Conservation (phyloP, 1,140 invertebrate genomes). For the Dendroctonus valens region DNA sequence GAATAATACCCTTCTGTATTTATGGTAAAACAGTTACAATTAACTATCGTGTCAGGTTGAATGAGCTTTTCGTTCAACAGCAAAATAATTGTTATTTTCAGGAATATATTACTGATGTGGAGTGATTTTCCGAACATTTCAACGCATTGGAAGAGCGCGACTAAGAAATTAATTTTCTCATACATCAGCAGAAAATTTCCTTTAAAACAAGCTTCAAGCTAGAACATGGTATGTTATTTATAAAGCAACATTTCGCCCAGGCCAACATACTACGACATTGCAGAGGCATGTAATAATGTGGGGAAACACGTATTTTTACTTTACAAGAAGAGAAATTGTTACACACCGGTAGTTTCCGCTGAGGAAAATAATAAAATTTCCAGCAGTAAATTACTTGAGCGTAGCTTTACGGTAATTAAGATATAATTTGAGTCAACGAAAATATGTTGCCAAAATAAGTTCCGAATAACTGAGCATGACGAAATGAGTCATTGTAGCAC, state of each 20-base stretch:
- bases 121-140: constrained; percentile 5
- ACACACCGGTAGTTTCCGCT: background rate
- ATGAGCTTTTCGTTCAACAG: no score
- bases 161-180: constrained; percentile 2
- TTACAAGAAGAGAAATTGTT: background rate
- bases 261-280: background rate
- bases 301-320: background rate
- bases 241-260: background rate
- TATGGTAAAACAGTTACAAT: no score
- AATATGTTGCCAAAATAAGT: no score
- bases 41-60: no score
- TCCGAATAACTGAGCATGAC: no score
- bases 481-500: no score
- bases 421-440: no score
- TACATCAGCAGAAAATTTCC: constrained; percentile 11
- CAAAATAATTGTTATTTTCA: no score
- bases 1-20: no score
- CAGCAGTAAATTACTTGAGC: no score
- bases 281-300: constrained; percentile 10
- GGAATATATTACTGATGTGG: background rate
- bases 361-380: no score
- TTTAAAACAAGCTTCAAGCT: background rate
- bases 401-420: no score
- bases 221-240: constrained; percentile 3
- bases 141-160: background rate